These are phyloP conservation scores for Saccopteryx leptura DNA, from an alignment of 2,113 vertebrate genomes.

Conservation along the genomic window DNA sequence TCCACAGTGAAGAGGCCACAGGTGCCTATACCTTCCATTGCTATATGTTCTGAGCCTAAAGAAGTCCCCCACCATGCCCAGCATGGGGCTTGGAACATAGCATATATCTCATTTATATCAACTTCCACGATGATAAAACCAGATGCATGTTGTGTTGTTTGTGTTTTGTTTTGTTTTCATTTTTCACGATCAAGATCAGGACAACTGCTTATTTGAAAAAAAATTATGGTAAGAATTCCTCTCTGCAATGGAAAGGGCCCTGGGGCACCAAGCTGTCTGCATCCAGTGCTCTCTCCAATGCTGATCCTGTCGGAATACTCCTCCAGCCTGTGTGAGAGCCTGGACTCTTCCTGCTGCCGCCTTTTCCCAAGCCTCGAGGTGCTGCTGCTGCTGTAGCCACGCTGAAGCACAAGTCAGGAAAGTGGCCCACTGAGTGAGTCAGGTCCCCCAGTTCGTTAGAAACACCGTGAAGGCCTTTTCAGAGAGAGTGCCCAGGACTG, in stretches of 20 bases:
- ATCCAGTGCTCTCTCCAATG: background rate
- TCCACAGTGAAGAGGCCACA: no score
- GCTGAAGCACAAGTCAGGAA: background rate
- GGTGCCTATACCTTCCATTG: background rate
- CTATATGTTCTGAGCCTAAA: background rate
- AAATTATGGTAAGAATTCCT: background rate
- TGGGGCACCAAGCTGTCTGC: background rate
- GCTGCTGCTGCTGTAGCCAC: no score
- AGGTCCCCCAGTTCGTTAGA: background rate
- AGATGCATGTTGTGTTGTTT: background rate
- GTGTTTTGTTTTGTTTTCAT: background rate
- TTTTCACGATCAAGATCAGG: background rate
- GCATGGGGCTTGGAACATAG: background rate
- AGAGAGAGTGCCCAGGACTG: background rate
- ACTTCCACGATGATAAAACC: background rate
- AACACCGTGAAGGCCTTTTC: background rate
- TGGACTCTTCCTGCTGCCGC: rapidly evolving
- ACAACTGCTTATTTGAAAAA: background rate
- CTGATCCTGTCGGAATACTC: no score
- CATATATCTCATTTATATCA: background rate
- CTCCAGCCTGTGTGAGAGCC: background rate
- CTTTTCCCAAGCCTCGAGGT: background rate
- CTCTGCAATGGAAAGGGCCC: background rate
- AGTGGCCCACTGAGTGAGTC: background rate
- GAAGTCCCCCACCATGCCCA: background rate